Percentiles rank a stretch among this genome's conserved stretches.
Evolutionary conservation across 1,140 invertebrate species (phyloP).

Genomic region (Aphaenogaster ashmeadi): DNA sequence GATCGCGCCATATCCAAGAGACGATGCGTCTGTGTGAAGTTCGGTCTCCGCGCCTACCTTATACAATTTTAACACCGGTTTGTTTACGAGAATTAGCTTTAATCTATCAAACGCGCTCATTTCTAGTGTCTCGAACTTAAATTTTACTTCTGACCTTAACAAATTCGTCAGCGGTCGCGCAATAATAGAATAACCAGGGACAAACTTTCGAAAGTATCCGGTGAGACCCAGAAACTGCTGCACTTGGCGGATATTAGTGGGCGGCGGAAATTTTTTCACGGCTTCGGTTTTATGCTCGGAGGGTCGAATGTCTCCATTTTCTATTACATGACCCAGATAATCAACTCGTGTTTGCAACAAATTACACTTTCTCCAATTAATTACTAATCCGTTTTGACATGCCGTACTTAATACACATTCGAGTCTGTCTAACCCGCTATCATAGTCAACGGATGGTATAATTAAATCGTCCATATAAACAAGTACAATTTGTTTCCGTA

Average conservation of each 20-base stretch:
- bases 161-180: neutral
- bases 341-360: neutral
- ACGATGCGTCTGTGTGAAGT: neutral
- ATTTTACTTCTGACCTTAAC: neutral
- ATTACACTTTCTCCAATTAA: neutral
- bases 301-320: neutral
- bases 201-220: neutral
- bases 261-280: neutral
- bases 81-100: neutral
- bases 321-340: neutral
- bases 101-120: neutral
- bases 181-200: neutral
- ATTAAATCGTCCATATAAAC: neutral
- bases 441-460: neutral
- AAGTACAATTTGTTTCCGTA: neutral
- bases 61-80: too few relatives aligned
- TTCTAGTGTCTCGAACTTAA: neutral
- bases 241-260: neutral
- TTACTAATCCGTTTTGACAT: neutral
- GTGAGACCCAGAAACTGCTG: neutral
- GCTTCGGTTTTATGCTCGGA: neutral
- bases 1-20: neutral
- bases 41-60: neutral
- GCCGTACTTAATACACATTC: neutral
- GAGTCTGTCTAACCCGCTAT: neutral